Base-by-base conservation (phyloP, 2,113 vertebrate species). In the Myrmophylax atrothorax region DNA sequence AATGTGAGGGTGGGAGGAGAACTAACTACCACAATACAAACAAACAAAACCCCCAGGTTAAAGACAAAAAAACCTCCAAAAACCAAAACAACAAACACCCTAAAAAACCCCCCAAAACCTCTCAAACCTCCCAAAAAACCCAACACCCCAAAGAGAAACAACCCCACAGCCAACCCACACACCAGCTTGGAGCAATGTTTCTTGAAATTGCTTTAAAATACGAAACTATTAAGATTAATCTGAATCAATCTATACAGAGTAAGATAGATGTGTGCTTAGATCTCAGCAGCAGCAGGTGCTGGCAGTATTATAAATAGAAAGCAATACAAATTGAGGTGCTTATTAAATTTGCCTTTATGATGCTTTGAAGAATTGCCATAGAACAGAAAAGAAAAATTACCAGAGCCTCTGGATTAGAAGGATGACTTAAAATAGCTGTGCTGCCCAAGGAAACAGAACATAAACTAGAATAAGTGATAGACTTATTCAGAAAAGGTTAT, bases 301-400 rank as follows among this genome's bases (percentile, higher is more conserved):
- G 83, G 49, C 87, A 42, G 83, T 82, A 68, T 91, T 93, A 89
- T 94, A 95, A 95, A 92, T 94, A 95, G 91, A 87, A 96, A 86
- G 84, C 92, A 87, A 86, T 87, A 89, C 70, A 93, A 97, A 85
- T 62, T 73, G 89, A 96, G 84, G 72, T 93, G 84, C 80, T 94
- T 95, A 94, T 95, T 95, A 87, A 91, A 93, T 96, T 93, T 93
- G 93, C 85, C 80, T 95, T 94, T 94, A 89, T 83, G 88, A 94
- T 95, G 60, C 85, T 96, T 96, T 96, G 93, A 96, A 96, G 93
- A 94, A 87, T 89, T 89, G 78, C 46, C 62, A 50, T 76, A 69
- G 78, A 95, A 94, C 44, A 87, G 87, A 77, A 93, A 80, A 84
- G 89, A 95, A 91, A 86, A 95, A 96, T 94, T 73, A 92, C 94